These are phyloP conservation scores for Petaurus breviceps DNA, from an alignment of 2,113 vertebrate species.

Conservation along the genomic window DNA sequence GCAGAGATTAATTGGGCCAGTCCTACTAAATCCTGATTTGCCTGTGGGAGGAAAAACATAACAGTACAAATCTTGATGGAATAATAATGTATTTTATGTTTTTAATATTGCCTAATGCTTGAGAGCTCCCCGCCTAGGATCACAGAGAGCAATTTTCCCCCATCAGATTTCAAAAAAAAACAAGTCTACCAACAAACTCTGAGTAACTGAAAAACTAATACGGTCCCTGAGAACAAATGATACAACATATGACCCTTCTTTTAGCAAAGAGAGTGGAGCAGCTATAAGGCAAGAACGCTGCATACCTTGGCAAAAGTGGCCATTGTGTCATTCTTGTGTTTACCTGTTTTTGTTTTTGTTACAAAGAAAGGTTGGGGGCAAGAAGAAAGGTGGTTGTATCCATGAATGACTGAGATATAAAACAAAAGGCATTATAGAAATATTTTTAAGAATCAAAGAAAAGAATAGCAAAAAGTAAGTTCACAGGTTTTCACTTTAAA, in stretches of 20 bases:
- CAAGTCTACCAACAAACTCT: neutral
- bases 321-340: neutral
- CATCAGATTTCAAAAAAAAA: neutral
- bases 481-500: neutral
- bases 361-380: neutral
- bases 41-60: conserved; percentile 54
- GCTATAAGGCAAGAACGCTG: neutral
- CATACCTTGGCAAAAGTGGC: neutral
- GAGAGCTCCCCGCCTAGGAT: neutral
- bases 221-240: neutral
- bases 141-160: neutral
- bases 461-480: neutral
- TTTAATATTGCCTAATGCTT: neutral
- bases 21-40: conserved; percentile 60
- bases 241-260: neutral
- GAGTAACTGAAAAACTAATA: neutral
- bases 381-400: neutral
- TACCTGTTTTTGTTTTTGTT: neutral
- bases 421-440: neutral
- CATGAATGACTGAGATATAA: neutral
- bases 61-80: neutral
- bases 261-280: neutral
- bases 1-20: conserved; percentile 16
- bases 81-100: neutral
- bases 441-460: neutral